Conservation (phyloP, 2,888 invertebrate genomes). For the Trichacis sp. region DNA sequence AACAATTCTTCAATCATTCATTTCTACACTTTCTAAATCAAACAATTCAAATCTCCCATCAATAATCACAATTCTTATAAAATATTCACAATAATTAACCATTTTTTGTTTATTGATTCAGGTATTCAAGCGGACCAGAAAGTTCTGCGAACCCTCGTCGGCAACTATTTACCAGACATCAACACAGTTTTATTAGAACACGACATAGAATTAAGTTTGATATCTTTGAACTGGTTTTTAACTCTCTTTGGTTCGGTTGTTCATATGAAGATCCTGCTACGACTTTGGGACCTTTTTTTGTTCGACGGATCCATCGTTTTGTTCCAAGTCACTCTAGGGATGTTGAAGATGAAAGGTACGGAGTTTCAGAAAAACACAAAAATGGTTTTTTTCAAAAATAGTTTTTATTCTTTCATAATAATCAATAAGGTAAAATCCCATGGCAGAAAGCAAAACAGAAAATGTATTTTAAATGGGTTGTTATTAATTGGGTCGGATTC, state of each 20-base stretch:
- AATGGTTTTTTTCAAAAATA: too few relatives aligned
- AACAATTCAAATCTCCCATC: too few relatives aligned
- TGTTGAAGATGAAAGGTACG: constrained; percentile 84
- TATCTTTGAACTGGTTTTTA: constrained; percentile 97
- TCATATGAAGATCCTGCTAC: constrained; percentile 91
- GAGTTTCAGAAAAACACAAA: too few relatives aligned
- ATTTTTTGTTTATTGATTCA: too few relatives aligned
- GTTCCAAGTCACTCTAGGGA: constrained; percentile 93
- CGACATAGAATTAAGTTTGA: constrained; percentile 94
- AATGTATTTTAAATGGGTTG: too few relatives aligned
- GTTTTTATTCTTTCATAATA: too few relatives aligned
- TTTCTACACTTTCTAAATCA: too few relatives aligned
- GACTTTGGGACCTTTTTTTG: constrained; percentile 98
- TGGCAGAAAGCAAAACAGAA: too few relatives aligned
- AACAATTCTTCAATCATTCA: constrained; percentile 36
- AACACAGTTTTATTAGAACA: constrained; percentile 93
- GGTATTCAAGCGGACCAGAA: constrained; percentile 96
- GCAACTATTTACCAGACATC: constrained; percentile 89
- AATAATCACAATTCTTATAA: too few relatives aligned
- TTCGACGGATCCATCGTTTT: constrained; percentile 94
- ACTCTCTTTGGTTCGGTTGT: constrained; percentile 97
- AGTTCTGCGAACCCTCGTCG: constrained; percentile 92
- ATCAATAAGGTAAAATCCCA: too few relatives aligned
- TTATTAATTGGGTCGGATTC: too few relatives aligned
- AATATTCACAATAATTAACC: constrained; percentile 2